Evolutionary conservation across 2,888 invertebrate genomes (phyloP).

Genomic region (Carabus problematicus): DNA sequence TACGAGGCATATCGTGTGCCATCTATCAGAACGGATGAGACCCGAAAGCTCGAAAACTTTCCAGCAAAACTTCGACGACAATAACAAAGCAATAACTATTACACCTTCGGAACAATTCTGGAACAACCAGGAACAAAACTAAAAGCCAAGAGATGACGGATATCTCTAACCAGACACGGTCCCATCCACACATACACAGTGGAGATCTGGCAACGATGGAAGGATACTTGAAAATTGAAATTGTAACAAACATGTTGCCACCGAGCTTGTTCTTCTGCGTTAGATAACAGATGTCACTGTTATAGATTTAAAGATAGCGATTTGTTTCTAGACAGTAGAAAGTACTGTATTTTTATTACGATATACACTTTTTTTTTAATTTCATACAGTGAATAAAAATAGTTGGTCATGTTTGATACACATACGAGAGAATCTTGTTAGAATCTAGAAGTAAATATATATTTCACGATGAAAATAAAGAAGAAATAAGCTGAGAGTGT

Average conservation of each 20-base stretch:
- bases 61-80: slow-evolving; percentile 43
- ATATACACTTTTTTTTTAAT: too few species aligned
- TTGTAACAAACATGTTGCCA: background rate
- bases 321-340: too few species aligned
- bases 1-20: slow-evolving; percentile 8
- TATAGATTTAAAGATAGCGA: too few species aligned
- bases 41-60: slow-evolving; percentile 11
- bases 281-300: too few species aligned
- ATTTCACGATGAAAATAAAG: too few species aligned
- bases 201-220: background rate
- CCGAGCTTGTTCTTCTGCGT: background rate
- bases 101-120: slow-evolving; percentile 32
- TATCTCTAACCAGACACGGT: background rate
- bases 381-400: too few species aligned
- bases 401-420: too few species aligned
- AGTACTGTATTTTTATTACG: too few species aligned
- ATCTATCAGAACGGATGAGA: slow-evolving; percentile 9
- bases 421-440: too few species aligned
- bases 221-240: background rate
- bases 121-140: slow-evolving; percentile 1
- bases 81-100: slow-evolving; percentile 54
- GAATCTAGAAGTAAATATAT: too few species aligned
- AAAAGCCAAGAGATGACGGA: slow-evolving; percentile 1
- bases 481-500: too few species aligned
- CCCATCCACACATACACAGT: background rate